A percentile compares a stretch with the other conserved stretches of the same genome.
Evolutionary conservation across 2,113 vertebrate genomes (phyloP).

Genomic region (Atherinomorus stipes): DNA sequence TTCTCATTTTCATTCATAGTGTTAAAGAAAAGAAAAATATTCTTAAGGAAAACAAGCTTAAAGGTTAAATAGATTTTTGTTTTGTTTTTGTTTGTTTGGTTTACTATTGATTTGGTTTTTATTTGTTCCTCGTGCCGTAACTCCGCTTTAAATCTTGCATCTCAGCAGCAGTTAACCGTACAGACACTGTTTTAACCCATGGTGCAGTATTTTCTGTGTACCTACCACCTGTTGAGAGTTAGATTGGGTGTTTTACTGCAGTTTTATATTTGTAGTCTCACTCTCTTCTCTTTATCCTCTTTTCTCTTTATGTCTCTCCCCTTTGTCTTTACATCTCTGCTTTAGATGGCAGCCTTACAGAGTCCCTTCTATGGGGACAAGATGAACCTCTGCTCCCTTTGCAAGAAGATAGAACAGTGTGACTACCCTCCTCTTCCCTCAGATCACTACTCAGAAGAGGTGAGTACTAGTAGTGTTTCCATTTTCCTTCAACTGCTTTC

Average conservation of each 20-base stretch:
- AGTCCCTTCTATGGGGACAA: slow-evolving; percentile 99
- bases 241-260: slow-evolving; percentile 24
- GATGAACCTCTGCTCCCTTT: slow-evolving; percentile 98
- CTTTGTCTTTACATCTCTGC: slow-evolving; percentile 48
- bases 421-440: slow-evolving; percentile 99
- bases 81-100: slow-evolving; percentile 19
- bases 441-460: slow-evolving; percentile 98
- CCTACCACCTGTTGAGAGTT: slow-evolving; percentile 41
- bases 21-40: slow-evolving; percentile 22
- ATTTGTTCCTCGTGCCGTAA: slow-evolving; percentile 7
- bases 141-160: neutral
- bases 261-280: slow-evolving; percentile 12
- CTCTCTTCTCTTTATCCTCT: slow-evolving; percentile 18
- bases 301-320: slow-evolving; percentile 3
- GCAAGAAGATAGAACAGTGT: slow-evolving; percentile 99
- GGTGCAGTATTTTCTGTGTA: neutral
- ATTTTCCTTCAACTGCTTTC: slow-evolving; percentile 2
- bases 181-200: neutral
- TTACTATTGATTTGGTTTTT: neutral
- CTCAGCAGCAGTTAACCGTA: slow-evolving; percentile 1
- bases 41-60: slow-evolving; percentile 21
- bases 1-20: slow-evolving; percentile 24
- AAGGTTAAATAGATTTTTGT: slow-evolving; percentile 1
- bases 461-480: slow-evolving; percentile 62
- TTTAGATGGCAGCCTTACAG: slow-evolving; percentile 97